These are phyloP conservation scores for Alloplasta piceator DNA, from an alignment of 2,888 invertebrate species.

Conservation along the genomic window DNA sequence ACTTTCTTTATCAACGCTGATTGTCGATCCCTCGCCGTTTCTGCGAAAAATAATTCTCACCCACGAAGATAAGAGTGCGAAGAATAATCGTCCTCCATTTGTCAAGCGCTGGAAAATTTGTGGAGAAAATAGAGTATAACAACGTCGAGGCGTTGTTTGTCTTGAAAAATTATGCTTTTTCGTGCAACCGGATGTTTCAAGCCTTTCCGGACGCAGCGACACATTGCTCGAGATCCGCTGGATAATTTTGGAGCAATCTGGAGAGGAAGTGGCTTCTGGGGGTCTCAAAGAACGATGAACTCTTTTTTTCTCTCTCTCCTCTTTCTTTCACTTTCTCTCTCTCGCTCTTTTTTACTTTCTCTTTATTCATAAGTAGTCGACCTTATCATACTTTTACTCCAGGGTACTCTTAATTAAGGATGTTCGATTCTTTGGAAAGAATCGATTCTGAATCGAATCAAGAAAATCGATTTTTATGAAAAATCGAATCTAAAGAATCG, in stretches of 20 bases:
- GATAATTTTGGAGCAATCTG: slow-evolving; percentile 45
- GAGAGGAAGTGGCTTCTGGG: slow-evolving; percentile 52
- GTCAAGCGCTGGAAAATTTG: not conserved
- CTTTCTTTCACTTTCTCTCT: slow-evolving; percentile 17
- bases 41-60: slow-evolving; percentile 61
- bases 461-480: too few relatives aligned
- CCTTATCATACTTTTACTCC: too few relatives aligned
- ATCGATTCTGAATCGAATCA: too few relatives aligned
- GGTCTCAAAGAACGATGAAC: slow-evolving; percentile 27
- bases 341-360: not conserved
- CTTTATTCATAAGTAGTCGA: too few relatives aligned
- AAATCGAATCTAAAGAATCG: too few relatives aligned
- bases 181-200: slow-evolving; percentile 61
- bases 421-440: too few relatives aligned
- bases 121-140: not conserved
- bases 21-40: slow-evolving; percentile 11
- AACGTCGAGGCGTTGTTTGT: not conserved
- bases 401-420: too few relatives aligned
- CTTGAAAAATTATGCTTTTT: slow-evolving; percentile 36
- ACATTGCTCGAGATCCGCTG: slow-evolving; percentile 45
- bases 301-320: slow-evolving; percentile 14
- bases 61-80: slow-evolving; percentile 12
- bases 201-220: slow-evolving; percentile 57
- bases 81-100: not conserved
- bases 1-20: slow-evolving; percentile 3